Evolutionary conservation across 2,888 invertebrate species (phyloP).

Genomic region (Hermaeophaga mercurialis): DNA sequence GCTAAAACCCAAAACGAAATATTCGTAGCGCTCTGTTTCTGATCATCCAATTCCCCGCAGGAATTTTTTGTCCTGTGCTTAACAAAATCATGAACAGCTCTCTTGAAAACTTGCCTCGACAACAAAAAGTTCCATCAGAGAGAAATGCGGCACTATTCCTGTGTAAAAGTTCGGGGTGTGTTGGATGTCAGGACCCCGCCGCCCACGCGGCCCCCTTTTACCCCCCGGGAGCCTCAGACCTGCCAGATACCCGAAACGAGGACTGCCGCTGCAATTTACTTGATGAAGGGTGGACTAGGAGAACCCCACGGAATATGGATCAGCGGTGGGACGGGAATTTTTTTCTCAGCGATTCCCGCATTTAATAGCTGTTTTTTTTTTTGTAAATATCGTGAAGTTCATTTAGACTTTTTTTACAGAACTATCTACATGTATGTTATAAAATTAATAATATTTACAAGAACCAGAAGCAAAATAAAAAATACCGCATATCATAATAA

Average conservation of each 20-base stretch:
- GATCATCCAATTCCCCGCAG: too few relatives aligned
- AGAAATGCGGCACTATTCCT: constrained; percentile 23
- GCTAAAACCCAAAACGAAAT: too few relatives aligned
- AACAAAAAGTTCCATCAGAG: constrained; percentile 22
- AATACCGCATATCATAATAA: too few relatives aligned
- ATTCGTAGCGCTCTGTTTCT: too few relatives aligned
- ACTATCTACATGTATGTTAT: too few relatives aligned
- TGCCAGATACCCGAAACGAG: constrained; percentile 57
- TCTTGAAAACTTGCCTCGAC: constrained; percentile 9
- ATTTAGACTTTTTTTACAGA: too few relatives aligned
- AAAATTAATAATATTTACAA: too few relatives aligned
- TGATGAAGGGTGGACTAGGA: constrained; percentile 56
- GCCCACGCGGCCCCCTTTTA: constrained; percentile 41
- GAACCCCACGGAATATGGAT: constrained; percentile 25
- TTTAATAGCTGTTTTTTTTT: too few relatives aligned
- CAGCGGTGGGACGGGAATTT: constrained; percentile 5
- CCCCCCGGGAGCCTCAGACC: constrained; percentile 53
- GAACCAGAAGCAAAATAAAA: too few relatives aligned
- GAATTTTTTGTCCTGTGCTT: not conserved
- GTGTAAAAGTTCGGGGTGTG: constrained; percentile 23
- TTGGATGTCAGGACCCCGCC: constrained; percentile 23
- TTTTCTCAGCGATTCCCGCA: too few relatives aligned
- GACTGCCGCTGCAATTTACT: constrained; percentile 57
- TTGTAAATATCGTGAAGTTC: too few relatives aligned
- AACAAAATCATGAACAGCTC: not conserved